Evolutionary conservation across 2,113 vertebrate species (phyloP).

Genomic region (Eclectus roratus): DNA sequence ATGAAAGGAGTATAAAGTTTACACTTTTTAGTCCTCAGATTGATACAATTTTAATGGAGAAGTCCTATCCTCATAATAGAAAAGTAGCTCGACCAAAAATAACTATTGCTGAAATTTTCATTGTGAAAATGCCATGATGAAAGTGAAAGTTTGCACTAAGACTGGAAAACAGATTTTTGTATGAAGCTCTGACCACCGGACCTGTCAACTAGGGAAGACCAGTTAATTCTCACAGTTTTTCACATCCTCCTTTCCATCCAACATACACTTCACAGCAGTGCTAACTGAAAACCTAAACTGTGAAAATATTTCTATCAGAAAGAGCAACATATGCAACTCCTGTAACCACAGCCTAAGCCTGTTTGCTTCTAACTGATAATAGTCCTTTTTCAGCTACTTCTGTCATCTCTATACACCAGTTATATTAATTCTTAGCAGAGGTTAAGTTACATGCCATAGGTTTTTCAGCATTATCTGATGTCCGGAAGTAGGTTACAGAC

Average conservation of each 20-base stretch:
- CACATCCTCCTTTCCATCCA: slow-evolving; percentile 10
- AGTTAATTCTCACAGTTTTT: background rate
- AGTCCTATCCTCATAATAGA: background rate
- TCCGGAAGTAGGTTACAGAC: background rate
- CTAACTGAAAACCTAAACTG: background rate
- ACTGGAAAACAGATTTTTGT: background rate
- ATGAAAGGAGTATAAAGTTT: background rate
- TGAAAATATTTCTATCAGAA: background rate
- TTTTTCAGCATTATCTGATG: background rate
- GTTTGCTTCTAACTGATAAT: background rate
- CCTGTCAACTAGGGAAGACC: background rate
- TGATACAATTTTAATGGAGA: background rate
- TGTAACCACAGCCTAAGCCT: background rate
- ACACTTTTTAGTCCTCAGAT: background rate
- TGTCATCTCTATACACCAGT: background rate
- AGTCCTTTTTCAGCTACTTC: background rate
- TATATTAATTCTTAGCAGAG: background rate
- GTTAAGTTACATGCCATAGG: background rate
- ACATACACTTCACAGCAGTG: background rate
- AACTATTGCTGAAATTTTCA: background rate
- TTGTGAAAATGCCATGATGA: background rate
- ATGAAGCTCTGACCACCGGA: background rate
- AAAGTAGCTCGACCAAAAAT: background rate
- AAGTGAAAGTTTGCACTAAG: background rate
- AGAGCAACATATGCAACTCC: background rate